Conservation (phyloP, 2,888 invertebrate species). For the Fragum whitleyi region DNA sequence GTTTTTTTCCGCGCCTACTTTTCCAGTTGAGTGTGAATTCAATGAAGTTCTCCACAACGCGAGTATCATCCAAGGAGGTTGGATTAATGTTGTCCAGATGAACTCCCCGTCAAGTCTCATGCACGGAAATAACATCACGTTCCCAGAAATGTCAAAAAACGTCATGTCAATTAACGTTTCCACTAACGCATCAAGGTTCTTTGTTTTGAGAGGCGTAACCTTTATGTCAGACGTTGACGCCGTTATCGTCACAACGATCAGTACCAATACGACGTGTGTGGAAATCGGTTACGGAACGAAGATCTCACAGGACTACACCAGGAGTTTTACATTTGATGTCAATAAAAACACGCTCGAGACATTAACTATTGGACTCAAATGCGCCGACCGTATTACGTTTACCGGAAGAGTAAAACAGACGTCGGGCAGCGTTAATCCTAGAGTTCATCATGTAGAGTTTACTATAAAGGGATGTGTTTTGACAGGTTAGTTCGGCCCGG, state of each 20-base stretch:
- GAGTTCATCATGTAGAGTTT: background rate
- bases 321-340: background rate
- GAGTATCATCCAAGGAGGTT: background rate
- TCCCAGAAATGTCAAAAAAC: constrained; percentile 10
- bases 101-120: background rate
- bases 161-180: constrained; percentile 1
- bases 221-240: background rate
- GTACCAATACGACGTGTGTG: background rate
- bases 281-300: background rate
- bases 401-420: background rate
- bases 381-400: background rate
- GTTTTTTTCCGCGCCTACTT: no score
- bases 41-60: background rate
- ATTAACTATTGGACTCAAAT: background rate
- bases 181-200: background rate
- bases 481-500: background rate
- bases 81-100: background rate
- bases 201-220: background rate
- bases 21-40: background rate
- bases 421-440: background rate
- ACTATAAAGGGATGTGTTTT: constrained; percentile 1
- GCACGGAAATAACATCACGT: background rate
- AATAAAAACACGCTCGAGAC: background rate
- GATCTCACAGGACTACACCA: background rate
- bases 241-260: background rate